These are phyloP conservation scores for Ictalurus punctatus DNA, from an alignment of 2,113 vertebrate genomes.

Conservation along the genomic window DNA sequence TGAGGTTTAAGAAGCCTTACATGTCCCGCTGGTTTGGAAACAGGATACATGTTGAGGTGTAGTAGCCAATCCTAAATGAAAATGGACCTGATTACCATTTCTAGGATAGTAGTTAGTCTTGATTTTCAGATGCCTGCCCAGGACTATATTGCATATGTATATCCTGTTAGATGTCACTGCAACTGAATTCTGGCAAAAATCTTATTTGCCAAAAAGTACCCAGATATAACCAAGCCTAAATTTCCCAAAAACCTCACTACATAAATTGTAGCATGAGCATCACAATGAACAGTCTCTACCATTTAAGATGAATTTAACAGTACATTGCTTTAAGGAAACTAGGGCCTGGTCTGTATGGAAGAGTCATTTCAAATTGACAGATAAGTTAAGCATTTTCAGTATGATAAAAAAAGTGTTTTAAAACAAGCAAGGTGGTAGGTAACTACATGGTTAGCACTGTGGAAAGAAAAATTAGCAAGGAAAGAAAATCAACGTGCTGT, in stretches of 20 bases:
- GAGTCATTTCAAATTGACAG: background rate
- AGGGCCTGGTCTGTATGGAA: background rate
- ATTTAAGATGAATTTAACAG: background rate
- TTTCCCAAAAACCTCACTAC: background rate
- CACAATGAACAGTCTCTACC: background rate
- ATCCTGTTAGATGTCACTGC: no score
- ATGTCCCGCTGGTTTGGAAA: slow-evolving; percentile 60
- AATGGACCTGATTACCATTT: slow-evolving; percentile 61
- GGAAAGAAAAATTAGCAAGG: background rate
- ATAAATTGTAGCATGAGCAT: background rate
- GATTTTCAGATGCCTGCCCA: background rate
- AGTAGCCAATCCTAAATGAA: slow-evolving; percentile 56
- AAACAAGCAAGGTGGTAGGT: background rate
- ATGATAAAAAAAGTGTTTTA: background rate
- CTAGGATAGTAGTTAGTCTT: background rate
- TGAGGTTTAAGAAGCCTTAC: slow-evolving; percentile 3
- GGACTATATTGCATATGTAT: background rate
- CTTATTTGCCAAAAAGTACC: background rate
- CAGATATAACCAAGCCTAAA: background rate
- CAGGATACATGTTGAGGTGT: slow-evolving; percentile 49
- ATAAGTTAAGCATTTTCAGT: background rate
- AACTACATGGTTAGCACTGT: background rate
- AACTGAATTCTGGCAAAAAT: background rate
- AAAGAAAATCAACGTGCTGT: background rate
- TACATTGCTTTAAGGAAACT: background rate